Evolutionary conservation across 1,140 invertebrate genomes (phyloP).

Genomic region (Pentalonia nigronervosa): DNA sequence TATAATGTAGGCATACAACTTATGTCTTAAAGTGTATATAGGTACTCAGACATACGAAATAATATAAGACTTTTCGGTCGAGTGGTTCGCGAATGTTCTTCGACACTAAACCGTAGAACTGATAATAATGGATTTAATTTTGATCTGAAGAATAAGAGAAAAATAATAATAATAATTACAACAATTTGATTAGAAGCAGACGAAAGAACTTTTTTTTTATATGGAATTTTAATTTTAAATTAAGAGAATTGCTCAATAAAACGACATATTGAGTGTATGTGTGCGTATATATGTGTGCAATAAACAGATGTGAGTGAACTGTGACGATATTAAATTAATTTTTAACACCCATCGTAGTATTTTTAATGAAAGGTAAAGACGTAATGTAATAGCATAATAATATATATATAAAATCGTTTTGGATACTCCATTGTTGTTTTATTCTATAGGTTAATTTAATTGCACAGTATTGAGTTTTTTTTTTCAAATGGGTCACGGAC

Average conservation of each 20-base stretch:
- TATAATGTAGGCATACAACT: neutral
- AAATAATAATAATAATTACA: neutral
- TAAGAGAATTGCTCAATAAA: slow-evolving; percentile 17
- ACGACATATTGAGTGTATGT: slow-evolving; percentile 33
- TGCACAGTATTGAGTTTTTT: neutral
- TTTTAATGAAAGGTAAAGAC: slow-evolving; percentile 55
- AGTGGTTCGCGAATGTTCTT: neutral
- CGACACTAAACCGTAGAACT: neutral
- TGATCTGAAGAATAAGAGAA: neutral
- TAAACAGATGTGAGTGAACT: slow-evolving; percentile 45
- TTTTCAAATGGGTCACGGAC: slow-evolving; percentile 54
- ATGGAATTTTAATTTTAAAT: neutral
- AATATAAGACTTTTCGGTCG: neutral
- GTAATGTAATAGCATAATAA: neutral
- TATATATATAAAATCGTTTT: slow-evolving; percentile 51
- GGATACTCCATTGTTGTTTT: slow-evolving; percentile 48
- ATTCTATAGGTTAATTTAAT: slow-evolving; percentile 55
- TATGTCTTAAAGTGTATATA: neutral
- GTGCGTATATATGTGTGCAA: slow-evolving; percentile 16
- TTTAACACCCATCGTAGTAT: slow-evolving; percentile 22
- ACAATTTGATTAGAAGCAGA: neutral
- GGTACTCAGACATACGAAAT: neutral
- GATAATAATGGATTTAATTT: neutral
- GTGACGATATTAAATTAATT: slow-evolving; percentile 55
- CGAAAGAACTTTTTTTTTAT: neutral